phyloP scores from a whole-genome alignment of 2,113 vertebrate species.

The Pardalotus punctatus region DNA sequence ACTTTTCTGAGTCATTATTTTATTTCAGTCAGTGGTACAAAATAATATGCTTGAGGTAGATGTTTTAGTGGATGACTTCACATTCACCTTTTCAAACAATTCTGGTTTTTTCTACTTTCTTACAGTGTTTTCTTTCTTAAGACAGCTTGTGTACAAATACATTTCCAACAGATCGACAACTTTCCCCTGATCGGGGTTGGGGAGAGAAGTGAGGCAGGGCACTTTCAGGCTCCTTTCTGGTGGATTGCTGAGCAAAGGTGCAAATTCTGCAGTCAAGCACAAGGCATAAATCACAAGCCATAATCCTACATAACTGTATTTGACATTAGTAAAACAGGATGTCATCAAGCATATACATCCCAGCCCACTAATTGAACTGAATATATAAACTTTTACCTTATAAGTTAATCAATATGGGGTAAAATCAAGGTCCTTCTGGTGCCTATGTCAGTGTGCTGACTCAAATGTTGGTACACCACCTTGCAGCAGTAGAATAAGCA shows the following conservation, averaged over 20 bases:
- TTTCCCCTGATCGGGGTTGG: accelerated
- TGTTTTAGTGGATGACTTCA: not conserved
- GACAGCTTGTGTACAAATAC: not conserved
- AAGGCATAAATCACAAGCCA: not conserved
- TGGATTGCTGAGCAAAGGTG: not conserved
- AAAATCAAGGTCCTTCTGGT: not conserved
- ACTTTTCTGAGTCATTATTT: not conserved
- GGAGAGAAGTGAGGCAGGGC: not conserved
- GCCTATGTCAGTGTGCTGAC: not conserved
- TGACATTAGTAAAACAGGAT: not conserved
- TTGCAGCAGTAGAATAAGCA: not conserved
- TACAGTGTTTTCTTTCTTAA: not conserved
- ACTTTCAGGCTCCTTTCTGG: not conserved
- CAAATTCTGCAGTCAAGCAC: not conserved
- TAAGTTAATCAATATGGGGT: not conserved
- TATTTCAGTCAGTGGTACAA: not conserved
- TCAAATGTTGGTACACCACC: not conserved
- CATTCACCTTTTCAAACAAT: not conserved
- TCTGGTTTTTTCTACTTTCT: not conserved
- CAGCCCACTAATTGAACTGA: not conserved
- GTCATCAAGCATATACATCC: not conserved
- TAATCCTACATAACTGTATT: not conserved
- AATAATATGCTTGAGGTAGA: not conserved
- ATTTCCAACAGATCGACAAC: not conserved
- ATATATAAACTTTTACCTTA: not conserved